These are phyloP conservation scores for Brachypalpus laphriformis DNA, from an alignment of 2,888 invertebrate genomes.

Conservation along the genomic window DNA sequence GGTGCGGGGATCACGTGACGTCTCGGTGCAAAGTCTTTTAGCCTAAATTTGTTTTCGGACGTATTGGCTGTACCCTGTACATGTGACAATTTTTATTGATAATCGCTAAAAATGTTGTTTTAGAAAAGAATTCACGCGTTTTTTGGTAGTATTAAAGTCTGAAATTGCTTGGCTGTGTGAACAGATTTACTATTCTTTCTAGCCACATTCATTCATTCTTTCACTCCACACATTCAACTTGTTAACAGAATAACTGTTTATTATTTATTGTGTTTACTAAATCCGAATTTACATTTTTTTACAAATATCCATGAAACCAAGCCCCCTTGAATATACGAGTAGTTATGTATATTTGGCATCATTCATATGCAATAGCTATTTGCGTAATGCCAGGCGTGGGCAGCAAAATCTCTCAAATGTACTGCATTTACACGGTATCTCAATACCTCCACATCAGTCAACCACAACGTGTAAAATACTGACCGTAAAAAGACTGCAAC, in stretches of 20 bases:
- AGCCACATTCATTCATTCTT: too few species aligned
- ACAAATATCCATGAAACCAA: not conserved
- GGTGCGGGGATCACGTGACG: too few species aligned
- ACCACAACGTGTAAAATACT: not conserved
- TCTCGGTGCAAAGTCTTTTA: too few species aligned
- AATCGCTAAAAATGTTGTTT: too few species aligned
- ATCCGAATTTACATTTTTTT: not conserved
- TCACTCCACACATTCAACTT: too few species aligned
- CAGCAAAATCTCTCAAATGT: not conserved
- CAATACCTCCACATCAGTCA: not conserved
- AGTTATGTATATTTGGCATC: not conserved
- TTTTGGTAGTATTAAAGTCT: too few species aligned
- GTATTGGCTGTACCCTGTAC: too few species aligned
- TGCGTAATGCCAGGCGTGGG: not conserved
- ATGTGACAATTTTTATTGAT: too few species aligned
- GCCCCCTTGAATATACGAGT: not conserved
- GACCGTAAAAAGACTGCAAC: conserved; percentile 32
- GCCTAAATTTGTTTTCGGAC: too few species aligned
- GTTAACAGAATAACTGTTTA: not conserved
- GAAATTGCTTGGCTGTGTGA: too few species aligned
- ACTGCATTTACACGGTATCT: not conserved
- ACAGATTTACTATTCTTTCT: too few species aligned
- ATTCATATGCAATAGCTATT: not conserved
- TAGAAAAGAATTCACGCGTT: too few species aligned
- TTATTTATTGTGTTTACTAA: not conserved